A percentile compares a stretch with the other conserved stretches of the same genome.
Conservation (phyloP, 64 coral and sea anemone species). For the Montipora efflorescens region DNA sequence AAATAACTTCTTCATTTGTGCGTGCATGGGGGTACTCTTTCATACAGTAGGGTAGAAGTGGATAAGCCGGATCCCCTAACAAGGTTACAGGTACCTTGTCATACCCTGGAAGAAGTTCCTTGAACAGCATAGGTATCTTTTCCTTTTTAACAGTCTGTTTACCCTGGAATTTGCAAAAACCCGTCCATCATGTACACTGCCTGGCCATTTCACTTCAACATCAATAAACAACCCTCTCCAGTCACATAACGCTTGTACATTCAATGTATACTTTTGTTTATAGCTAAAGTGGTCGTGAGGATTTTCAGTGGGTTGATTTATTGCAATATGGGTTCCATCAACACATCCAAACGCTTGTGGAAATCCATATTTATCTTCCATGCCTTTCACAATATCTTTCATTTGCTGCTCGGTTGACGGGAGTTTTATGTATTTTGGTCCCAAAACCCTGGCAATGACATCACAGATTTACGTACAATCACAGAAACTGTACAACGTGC, state of each 20-base stretch:
- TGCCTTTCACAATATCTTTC: not conserved
- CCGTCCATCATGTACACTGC: constrained; percentile 43
- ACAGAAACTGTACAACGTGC: constrained; percentile 26
- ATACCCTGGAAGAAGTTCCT: constrained; percentile 40
- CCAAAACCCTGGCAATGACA: not conserved
- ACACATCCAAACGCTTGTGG: constrained; percentile 36
- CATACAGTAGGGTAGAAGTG: constrained; percentile 59
- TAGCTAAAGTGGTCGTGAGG: constrained; percentile 24
- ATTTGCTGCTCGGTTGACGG: constrained; percentile 57
- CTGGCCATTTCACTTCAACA: constrained; percentile 41
- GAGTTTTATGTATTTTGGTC: constrained; percentile 62
- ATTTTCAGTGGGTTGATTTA: constrained; percentile 4
- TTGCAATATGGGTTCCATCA: constrained; percentile 54
- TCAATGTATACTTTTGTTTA: constrained; percentile 33
- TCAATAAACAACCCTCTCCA: constrained; percentile 36
- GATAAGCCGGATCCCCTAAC: constrained; percentile 48
- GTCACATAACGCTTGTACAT: constrained; percentile 38
- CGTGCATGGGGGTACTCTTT: constrained; percentile 45
- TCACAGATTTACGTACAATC: constrained; percentile 45
- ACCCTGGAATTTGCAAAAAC: constrained; percentile 50
- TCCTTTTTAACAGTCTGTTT: constrained; percentile 31
- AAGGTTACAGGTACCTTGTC: constrained; percentile 42
- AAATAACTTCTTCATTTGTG: constrained; percentile 42
- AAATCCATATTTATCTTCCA: constrained; percentile 47
- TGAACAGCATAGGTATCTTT: constrained; percentile 17